Conservation (phyloP, 2,113 vertebrate genomes). For the Cebidichthys violaceus region DNA sequence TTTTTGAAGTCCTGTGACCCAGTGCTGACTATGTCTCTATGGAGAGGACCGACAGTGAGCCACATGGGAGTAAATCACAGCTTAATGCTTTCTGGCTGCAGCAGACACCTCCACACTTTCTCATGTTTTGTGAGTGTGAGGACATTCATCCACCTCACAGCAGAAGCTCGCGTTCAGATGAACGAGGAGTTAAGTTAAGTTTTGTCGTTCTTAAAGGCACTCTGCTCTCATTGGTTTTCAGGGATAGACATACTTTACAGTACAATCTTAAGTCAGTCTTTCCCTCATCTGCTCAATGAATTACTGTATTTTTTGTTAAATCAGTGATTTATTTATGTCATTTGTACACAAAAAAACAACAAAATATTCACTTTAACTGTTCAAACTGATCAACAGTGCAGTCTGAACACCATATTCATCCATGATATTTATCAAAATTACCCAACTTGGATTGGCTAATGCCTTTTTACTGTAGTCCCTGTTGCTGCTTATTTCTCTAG, state of each 20-base stretch:
- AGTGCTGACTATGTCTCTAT: constrained; percentile 72
- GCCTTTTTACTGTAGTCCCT: neutral
- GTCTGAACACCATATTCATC: neutral
- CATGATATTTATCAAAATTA: neutral
- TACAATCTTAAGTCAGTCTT: neutral
- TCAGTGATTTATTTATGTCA: neutral
- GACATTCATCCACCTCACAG: constrained; percentile 66
- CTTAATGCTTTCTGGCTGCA: constrained; percentile 81
- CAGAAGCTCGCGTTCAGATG: constrained; percentile 49
- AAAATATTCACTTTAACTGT: too few relatives aligned
- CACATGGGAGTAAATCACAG: constrained; percentile 83
- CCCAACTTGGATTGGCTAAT: neutral
- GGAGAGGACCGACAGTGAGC: constrained; percentile 74
- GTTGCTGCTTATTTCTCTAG: neutral
- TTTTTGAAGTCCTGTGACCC: constrained; percentile 82
- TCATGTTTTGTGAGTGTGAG: constrained; percentile 60
- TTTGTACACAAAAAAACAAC: too few relatives aligned
- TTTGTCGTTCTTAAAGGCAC: constrained; percentile 16
- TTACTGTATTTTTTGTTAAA: neutral
- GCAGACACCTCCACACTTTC: constrained; percentile 72
- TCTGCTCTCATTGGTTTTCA: constrained; percentile 36
- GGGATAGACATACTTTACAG: constrained; percentile 6
- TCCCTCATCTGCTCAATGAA: neutral
- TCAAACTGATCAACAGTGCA: neutral
- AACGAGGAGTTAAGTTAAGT: constrained; percentile 45